A percentile compares a stretch with the other conserved stretches of the same genome.
Conservation (phyloP, 2,113 vertebrate species). For the Cryptoleucopteryx plumbea region DNA sequence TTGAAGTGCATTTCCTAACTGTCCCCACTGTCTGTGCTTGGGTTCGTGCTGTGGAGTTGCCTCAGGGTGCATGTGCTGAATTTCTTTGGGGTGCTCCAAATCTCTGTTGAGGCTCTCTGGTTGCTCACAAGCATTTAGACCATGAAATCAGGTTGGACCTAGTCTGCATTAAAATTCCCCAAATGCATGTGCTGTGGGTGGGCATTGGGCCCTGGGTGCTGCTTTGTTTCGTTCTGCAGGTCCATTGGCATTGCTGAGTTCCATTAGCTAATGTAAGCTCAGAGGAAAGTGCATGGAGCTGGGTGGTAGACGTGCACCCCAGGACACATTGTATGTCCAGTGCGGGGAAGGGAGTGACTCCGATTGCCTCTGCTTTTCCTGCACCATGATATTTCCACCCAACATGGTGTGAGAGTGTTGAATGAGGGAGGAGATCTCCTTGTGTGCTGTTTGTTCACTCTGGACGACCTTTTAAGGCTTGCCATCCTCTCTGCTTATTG, state of each 20-base stretch:
- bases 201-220: no score
- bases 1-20: neutral
- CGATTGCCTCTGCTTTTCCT: neutral
- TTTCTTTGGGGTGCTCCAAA: neutral
- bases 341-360: neutral
- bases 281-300: neutral
- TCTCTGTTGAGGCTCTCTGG: neutral
- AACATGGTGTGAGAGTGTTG: accelerated
- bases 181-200: neutral
- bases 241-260: neutral
- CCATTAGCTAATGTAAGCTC: accelerated
- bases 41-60: neutral
- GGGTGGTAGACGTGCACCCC: accelerated
- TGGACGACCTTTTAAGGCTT: neutral
- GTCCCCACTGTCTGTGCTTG: neutral
- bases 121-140: neutral
- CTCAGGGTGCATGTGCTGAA: neutral
- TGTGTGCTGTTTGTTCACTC: neutral
- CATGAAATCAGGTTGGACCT: neutral
- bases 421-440: neutral
- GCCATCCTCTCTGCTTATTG: neutral
- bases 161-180: neutral
- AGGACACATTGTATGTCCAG: accelerated
- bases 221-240: neutral
- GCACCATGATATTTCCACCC: neutral